Conservation (phyloP, 2,113 vertebrate genomes). For the Catharus minimus region DNA sequence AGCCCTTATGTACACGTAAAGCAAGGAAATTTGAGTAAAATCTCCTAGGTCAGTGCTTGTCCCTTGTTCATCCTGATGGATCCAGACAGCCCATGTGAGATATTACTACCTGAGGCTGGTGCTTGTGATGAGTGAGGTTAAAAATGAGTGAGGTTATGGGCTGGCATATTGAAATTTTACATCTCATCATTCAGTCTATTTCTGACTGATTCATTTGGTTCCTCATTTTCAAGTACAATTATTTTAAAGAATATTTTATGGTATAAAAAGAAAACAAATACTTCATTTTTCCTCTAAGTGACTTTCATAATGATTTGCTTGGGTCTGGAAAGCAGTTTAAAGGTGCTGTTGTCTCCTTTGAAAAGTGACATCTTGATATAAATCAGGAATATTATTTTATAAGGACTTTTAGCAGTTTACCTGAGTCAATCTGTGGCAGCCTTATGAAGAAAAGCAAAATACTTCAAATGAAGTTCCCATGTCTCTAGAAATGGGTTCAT, state of each 20-base stretch:
- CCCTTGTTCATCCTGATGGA: not conserved
- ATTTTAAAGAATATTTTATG: not conserved
- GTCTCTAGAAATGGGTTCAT: not conserved
- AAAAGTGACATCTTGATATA: not conserved
- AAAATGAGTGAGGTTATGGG: not conserved
- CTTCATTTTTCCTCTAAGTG: not conserved
- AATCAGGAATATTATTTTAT: slow-evolving; percentile 6
- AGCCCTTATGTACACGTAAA: not conserved
- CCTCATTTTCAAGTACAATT: not conserved
- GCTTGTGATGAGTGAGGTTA: not conserved
- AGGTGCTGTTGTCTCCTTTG: not conserved
- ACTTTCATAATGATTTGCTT: not conserved
- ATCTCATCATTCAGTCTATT: not conserved
- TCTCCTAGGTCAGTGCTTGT: not conserved
- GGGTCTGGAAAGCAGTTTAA: not conserved
- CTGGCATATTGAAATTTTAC: not conserved
- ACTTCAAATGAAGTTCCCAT: not conserved
- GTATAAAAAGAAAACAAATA: not conserved
- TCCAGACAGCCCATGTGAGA: not conserved
- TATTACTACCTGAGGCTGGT: not conserved
- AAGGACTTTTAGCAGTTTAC: not conserved
- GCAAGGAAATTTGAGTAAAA: not conserved
- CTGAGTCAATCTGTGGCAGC: not conserved
- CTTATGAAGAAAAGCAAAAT: not conserved
- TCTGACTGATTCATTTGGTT: not conserved